Conservation (phyloP, 2,113 vertebrate genomes). For the Albula glossodonta region DNA sequence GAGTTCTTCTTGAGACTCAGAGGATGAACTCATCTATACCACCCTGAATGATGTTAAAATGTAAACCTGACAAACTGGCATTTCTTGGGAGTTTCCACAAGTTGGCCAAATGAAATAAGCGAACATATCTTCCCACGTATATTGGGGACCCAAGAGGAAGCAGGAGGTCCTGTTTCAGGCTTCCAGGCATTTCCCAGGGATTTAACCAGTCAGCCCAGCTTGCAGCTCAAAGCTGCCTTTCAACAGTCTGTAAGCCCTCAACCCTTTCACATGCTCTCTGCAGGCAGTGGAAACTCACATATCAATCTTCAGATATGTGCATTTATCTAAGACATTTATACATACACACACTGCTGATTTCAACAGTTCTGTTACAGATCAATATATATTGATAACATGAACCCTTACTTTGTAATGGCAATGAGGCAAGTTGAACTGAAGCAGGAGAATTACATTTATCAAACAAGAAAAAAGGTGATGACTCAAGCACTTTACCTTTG, state of each 20-base stretch:
- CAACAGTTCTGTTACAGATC: no score
- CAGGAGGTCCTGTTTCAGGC: not conserved
- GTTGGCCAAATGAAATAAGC: not conserved
- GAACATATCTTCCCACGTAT: not conserved
- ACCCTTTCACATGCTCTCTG: not conserved
- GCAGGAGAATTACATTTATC: not conserved
- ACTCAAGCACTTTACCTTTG: no score
- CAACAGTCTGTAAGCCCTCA: not conserved
- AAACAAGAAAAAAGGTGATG: no score
- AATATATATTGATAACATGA: no score
- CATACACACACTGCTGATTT: no score
- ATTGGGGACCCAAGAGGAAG: not conserved
- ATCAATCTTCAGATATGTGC: not conserved
- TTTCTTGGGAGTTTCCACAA: not conserved
- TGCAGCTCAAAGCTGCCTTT: not conserved
- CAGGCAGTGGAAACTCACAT: not conserved
- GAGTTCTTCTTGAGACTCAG: not conserved
- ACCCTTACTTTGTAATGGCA: no score
- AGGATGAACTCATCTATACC: not conserved
- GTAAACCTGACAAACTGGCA: not conserved
- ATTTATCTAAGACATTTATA: no score
- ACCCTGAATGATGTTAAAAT: not conserved
- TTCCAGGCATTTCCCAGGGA: not conserved
- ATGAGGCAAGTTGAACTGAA: not conserved
- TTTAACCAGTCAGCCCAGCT: not conserved